Conservation (phyloP, 1,140 invertebrate genomes). For the Berghia stephanieae region DNA sequence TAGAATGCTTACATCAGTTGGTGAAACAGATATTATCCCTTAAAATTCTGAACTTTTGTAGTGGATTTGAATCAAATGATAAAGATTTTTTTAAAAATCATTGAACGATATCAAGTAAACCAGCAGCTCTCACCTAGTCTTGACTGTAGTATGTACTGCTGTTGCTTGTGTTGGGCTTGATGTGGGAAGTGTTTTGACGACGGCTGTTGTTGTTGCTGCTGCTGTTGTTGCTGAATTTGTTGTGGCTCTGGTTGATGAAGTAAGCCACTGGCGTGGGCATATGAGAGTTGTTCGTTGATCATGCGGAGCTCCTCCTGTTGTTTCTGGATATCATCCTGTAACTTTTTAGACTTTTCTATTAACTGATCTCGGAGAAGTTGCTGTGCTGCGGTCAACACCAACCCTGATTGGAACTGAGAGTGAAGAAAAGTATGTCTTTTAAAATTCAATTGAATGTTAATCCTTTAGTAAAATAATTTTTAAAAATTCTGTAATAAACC, state of each 20-base stretch:
- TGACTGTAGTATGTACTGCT: slow-evolving; percentile 22
- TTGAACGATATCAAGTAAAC: no score
- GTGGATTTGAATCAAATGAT: no score
- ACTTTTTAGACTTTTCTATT: slow-evolving; percentile 45
- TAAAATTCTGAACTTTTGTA: no score
- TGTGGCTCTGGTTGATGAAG: background rate
- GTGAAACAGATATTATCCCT: no score
- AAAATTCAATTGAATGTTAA: slow-evolving; percentile 22
- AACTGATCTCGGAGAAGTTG: slow-evolving; percentile 50
- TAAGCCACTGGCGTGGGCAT: slow-evolving; percentile 31
- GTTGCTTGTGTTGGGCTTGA: background rate
- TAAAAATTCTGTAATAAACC: slow-evolving; percentile 15
- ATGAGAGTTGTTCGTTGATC: slow-evolving; percentile 48
- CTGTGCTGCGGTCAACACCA: slow-evolving; percentile 48
- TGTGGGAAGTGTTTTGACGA: slow-evolving; percentile 5
- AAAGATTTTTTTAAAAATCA: no score
- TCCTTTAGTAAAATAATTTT: slow-evolving; percentile 16
- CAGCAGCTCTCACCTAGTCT: background rate
- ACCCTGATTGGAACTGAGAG: slow-evolving; percentile 35
- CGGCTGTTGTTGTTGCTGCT: slow-evolving; percentile 22
- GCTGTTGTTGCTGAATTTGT: slow-evolving; percentile 2
- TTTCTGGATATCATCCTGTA: slow-evolving; percentile 47
- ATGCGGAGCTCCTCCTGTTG: slow-evolving; percentile 52
- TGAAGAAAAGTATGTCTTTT: slow-evolving; percentile 22
- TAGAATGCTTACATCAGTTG: no score